Evolutionary conservation across 1,140 invertebrate species (phyloP), one percentile per base, ranked within the genome.

Genomic region (Archivesica marissinica): DNA sequence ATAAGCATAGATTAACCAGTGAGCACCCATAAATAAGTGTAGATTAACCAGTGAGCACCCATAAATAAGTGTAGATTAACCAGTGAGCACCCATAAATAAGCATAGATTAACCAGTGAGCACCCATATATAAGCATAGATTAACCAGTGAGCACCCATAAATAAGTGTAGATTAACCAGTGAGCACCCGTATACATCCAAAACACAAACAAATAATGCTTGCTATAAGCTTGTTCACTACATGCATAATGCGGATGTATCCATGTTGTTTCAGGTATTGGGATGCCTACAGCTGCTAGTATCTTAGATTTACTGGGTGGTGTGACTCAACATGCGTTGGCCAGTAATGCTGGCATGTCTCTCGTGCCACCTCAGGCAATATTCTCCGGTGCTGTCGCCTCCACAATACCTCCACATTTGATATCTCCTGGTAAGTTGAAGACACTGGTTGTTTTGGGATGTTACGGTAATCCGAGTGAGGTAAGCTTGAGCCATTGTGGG

Each of bases 271-370:
- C 39, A 61, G 59, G 78, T 15, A 64, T 81, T 70, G 64, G 41
- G 2, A 52, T 44, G 23, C 38, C 77, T 11, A 61, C 77, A 41
- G 23, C 52, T 61, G 50, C 28, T 33, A 81, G n/a, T 56, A 68
- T 81, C 23, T 30, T 81, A 20, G 78, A 81, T 39, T 35, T 81
- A 33, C 50, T 81, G 20, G 76, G 50, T 11, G 50, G 75, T 20
- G 77, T 66, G 28, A 25, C 50, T 2, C 74, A 76, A 35, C 74
- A 76, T 59, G 28, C 50, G 6, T 25, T 76, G 47, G n/a, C 74
- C 28, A 81, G 56, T 41, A 41, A 30, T 68, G 38, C 64, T 7
- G 41, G 44, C 17, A 20, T 50, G 1, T 15, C 61, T 13, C 20
- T 81, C 25, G 61, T 70, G 1, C 38, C 78, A n/a, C 56, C 11